A percentile compares a stretch with the other conserved stretches of the same genome.
Conservation (phyloP, 2,888 invertebrate genomes). For the Hirtodrosophila confusa region DNA sequence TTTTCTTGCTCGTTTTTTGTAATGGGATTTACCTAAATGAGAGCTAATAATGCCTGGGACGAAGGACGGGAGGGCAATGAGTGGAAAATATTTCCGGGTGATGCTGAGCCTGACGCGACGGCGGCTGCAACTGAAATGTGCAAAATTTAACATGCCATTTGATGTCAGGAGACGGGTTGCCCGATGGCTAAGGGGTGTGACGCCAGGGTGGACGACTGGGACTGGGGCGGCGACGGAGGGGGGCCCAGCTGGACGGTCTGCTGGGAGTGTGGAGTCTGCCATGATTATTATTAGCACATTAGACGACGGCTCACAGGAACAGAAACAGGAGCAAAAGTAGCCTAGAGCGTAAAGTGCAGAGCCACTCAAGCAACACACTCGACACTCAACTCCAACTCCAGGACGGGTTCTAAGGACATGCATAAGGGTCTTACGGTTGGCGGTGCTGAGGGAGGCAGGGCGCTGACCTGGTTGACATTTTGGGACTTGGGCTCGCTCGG, state of each 20-base stretch:
- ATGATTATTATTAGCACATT: constrained; percentile 80
- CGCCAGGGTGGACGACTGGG: neutral
- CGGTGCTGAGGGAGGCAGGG: neutral
- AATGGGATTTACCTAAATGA: constrained; percentile 80
- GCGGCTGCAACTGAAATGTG: constrained; percentile 46
- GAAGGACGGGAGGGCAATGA: constrained; percentile 36
- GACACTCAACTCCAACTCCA: constrained; percentile 50
- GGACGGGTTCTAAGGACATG: constrained; percentile 4
- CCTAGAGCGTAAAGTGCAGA: constrained; percentile 68
- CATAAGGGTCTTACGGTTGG: neutral
- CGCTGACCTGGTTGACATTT: constrained; percentile 70
- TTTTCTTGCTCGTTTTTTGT: constrained; percentile 21
- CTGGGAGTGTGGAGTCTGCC: constrained; percentile 45
- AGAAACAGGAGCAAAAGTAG: constrained; percentile 21
- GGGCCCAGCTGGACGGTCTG: neutral
- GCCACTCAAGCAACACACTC: constrained; percentile 78
- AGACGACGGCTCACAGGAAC: constrained; percentile 46
- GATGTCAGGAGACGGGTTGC: constrained; percentile 47
- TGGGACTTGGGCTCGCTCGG: constrained; percentile 48
- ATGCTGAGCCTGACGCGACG: constrained; percentile 29
- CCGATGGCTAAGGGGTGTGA: neutral
- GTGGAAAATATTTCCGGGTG: constrained; percentile 76
- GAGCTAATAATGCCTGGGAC: constrained; percentile 71
- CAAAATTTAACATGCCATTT: constrained; percentile 74
- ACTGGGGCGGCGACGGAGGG: constrained; percentile 20